phyloP scores from a whole-genome alignment of 2,888 invertebrate species.

The Crossocerus cetratus region DNA sequence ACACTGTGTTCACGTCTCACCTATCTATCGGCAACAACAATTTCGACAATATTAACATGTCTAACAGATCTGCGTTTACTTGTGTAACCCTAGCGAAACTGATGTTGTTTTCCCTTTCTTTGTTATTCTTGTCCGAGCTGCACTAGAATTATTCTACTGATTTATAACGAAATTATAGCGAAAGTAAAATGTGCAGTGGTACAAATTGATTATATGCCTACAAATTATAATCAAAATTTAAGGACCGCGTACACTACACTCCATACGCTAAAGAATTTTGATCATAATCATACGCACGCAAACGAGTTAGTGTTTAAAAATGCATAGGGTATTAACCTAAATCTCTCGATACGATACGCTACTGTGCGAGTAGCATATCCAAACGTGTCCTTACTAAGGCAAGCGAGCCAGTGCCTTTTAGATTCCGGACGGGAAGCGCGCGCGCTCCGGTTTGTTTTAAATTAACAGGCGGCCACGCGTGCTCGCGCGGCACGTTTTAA shows the following conservation, averaged over 20 bases:
- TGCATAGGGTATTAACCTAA: constrained; percentile 13
- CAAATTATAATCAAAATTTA: no score
- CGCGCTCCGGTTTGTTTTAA: constrained; percentile 72
- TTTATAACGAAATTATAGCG: no score
- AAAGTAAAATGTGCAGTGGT: no score
- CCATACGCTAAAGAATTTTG: no score
- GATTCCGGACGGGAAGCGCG: constrained; percentile 54
- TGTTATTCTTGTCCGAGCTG: no score
- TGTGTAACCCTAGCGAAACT: background rate
- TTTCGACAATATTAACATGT: background rate
- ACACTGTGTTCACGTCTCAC: background rate
- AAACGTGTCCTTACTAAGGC: constrained; percentile 26
- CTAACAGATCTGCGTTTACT: background rate
- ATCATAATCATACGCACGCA: no score
- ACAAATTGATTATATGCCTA: no score
- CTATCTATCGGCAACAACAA: constrained; percentile 1
- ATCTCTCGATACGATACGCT: constrained; percentile 23
- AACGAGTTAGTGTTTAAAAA: no score
- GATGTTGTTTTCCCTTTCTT: no score
- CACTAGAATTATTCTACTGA: no score
- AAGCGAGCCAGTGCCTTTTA: constrained; percentile 38
- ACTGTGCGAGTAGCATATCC: constrained; percentile 21
- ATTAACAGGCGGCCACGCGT: constrained; percentile 68
- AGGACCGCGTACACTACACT: no score
- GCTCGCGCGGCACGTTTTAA: constrained; percentile 71